Conservation (phyloP, 92 coral and sea anemone genomes). For the Virgularia gustaviana region DNA sequence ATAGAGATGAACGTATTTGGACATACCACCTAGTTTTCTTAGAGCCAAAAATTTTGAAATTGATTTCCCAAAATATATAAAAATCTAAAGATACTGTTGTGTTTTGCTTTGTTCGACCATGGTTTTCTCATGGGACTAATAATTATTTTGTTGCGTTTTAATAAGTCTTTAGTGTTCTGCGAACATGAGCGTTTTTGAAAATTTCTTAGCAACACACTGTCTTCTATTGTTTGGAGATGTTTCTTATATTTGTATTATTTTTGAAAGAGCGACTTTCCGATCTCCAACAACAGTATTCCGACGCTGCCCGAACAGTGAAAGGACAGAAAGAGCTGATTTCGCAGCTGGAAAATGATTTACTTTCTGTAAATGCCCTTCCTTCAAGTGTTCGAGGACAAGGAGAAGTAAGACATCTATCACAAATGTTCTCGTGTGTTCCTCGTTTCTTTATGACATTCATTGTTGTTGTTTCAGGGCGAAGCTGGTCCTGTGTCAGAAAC, state of each 20-base stretch:
- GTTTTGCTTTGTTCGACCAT: too few species aligned
- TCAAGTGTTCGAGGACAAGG: conserved; percentile 94
- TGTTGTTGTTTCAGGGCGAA: conserved; percentile 64
- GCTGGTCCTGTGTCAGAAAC: conserved; percentile 92
- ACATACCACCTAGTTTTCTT: too few species aligned
- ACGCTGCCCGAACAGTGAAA: conserved; percentile 74
- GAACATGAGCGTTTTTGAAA: too few species aligned
- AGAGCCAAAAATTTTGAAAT: too few species aligned
- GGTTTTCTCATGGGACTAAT: too few species aligned
- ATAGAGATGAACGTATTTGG: too few species aligned
- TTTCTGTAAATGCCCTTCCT: conserved; percentile 94
- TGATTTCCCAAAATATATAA: too few species aligned
- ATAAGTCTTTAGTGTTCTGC: too few species aligned
- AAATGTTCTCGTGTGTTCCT: not conserved
- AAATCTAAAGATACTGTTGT: too few species aligned
- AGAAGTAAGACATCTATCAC: conserved; percentile 51
- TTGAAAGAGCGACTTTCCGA: conserved; percentile 71
- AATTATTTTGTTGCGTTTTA: too few species aligned
- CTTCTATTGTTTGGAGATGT: too few species aligned
- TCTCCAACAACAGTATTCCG: conserved; percentile 73
- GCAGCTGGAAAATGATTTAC: conserved; percentile 87
- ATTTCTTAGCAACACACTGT: too few species aligned
- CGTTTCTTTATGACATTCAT: not conserved
- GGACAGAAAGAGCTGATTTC: conserved; percentile 90
- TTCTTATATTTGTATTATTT: not conserved